phyloP scores from a whole-genome alignment of 2,888 invertebrate species.

The Caenorhabditis doughertyi region DNA sequence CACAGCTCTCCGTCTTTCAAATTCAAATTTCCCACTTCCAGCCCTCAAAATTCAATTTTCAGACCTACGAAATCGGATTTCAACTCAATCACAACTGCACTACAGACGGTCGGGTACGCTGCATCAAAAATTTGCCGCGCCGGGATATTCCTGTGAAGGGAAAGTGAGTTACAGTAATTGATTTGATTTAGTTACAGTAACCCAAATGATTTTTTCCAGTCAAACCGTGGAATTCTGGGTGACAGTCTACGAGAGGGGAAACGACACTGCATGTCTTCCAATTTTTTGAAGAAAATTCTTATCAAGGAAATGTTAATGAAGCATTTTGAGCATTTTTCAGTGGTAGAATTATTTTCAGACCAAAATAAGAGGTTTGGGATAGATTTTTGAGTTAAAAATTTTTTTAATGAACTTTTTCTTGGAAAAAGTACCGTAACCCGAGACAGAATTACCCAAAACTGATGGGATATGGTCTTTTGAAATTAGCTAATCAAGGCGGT shows the following conservation, averaged over 20 bases:
- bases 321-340: no score
- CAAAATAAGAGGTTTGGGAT: no score
- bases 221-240: not conserved
- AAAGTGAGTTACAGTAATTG: conserved; percentile 6
- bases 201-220: not conserved
- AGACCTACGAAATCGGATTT: conserved; percentile 1
- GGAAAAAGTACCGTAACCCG: no score
- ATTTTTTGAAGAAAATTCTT: no score
- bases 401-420: no score
- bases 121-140: not conserved
- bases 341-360: no score
- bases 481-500: not conserved
- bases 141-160: not conserved
- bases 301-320: no score
- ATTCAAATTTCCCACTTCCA: not conserved
- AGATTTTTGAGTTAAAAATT: no score
- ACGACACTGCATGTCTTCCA: no score
- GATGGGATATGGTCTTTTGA: not conserved
- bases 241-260: not conserved
- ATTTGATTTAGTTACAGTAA: not conserved
- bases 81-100: conserved; percentile 6
- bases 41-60: not conserved
- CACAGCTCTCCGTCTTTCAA: not conserved
- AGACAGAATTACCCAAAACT: not conserved
- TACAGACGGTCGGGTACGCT: not conserved